Base-by-base conservation (phyloP, 2,797 vertebrate genomes). In the Cossypha dichroa region DNA sequence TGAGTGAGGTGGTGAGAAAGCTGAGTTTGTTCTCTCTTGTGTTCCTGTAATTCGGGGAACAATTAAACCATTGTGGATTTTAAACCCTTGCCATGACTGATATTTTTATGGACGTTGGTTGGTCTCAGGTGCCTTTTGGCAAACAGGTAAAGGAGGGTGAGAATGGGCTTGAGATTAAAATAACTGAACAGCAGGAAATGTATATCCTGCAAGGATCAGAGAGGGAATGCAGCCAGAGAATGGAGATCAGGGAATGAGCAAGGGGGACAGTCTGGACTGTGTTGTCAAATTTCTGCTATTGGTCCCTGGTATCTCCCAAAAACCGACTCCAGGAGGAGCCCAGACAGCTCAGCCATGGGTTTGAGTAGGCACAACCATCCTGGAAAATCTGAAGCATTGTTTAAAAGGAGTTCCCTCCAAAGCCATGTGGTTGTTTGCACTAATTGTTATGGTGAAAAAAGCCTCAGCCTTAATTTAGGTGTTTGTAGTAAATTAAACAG, bases 391-490 rank as follows among this genome's bases (percentile, higher is more conserved):
- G 40, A 80, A 78, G 91, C 15, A 12, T 58, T 45, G 4, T 95
- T 94, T 60, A 23, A 60, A 88, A 48, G n/a, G 41, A 51, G 29
- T 77, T 94, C 48, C 56, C 82, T 96, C 86, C 48, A 89, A 58
- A 96, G 54, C 77, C 14, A 0, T 20, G 15, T 34, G 63, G 67
- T 82, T 94, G 66, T 64, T 97, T 94, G 46, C 9, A 11, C 23
- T 78, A 38, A 68, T 64, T 76, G 9, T 41, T 28, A 8, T 7
- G 40, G 70, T 64, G 22, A 23, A n/a, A 62, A 78, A 84, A 64
- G 16, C 72, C 0, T 11, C 70, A 90, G 43, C 64, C 2, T 52
- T 87, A 31, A 67, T 63, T 59, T 60, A 28, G 29, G 45, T 75
- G 69, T 63, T 63, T 52, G 19, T 67, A 41, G 18, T 46, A 38